These are phyloP conservation scores for Microcebus jonahi DNA, from an alignment of 2,113 vertebrate species.

Conservation along the genomic window DNA sequence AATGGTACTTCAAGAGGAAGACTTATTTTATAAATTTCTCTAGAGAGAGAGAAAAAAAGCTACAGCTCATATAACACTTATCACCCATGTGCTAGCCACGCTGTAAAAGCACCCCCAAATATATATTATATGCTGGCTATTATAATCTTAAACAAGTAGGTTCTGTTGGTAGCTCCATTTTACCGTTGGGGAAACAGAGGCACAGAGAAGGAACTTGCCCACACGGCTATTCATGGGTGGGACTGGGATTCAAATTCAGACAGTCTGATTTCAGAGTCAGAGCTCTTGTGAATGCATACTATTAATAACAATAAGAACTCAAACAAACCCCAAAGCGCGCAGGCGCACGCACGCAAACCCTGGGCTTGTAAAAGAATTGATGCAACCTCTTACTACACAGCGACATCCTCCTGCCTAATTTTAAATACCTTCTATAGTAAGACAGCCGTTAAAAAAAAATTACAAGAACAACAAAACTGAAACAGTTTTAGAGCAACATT, in stretches of 20 bases:
- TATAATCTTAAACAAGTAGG: neutral
- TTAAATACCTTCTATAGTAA: neutral
- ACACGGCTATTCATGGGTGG: neutral
- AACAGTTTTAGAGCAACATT: neutral
- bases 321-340: neutral
- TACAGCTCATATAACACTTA: neutral
- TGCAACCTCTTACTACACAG: neutral
- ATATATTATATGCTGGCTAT: neutral
- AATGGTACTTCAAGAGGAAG: neutral
- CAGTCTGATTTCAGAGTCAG: neutral
- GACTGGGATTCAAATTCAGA: neutral
- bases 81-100: neutral
- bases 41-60: neutral
- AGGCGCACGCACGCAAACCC: neutral
- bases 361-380: neutral
- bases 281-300: neutral
- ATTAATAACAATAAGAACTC: constrained; percentile 7
- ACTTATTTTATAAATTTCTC: neutral
- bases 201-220: neutral
- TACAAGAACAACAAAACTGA: neutral
- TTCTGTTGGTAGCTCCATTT: constrained; percentile 15
- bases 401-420: neutral
- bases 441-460: neutral
- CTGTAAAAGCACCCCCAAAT: neutral
- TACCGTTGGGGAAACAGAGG: neutral